Evolutionary conservation across 2,113 vertebrate genomes (phyloP).

Genomic region (Hippocampus mohnikei): DNA sequence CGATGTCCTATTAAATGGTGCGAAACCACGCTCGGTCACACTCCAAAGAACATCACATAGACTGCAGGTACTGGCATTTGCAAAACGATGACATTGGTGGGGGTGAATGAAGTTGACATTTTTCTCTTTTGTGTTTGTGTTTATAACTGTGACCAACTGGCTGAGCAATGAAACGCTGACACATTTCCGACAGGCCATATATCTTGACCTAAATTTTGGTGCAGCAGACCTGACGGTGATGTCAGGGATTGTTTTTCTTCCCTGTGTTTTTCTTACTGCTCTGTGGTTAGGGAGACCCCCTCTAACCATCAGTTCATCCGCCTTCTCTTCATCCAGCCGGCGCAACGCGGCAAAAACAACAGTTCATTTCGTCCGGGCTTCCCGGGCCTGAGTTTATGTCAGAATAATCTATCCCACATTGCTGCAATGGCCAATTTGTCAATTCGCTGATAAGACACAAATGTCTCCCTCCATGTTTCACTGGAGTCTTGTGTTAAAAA

Average conservation of each 20-base stretch:
- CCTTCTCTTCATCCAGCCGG: slow-evolving; percentile 49
- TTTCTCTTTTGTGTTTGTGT: slow-evolving; percentile 2
- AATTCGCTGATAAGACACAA: slow-evolving; percentile 55
- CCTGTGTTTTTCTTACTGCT: slow-evolving; percentile 63
- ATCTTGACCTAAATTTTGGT: slow-evolving; percentile 54
- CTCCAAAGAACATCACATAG: slow-evolving; percentile 25
- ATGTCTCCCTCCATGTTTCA: slow-evolving; percentile 49
- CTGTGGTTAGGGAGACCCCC: slow-evolving; percentile 58
- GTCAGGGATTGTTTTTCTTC: slow-evolving; percentile 64
- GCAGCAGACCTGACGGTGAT: slow-evolving; percentile 50
- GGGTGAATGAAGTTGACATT: not conserved
- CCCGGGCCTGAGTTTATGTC: slow-evolving; percentile 28
- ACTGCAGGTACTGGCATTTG: slow-evolving; percentile 10
- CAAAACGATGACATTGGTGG: not conserved
- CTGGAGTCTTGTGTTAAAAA: slow-evolving; percentile 10
- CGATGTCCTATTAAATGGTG: slow-evolving; percentile 60
- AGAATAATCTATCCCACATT: slow-evolving; percentile 55
- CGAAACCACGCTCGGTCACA: slow-evolving; percentile 53
- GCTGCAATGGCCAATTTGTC: slow-evolving; percentile 62
- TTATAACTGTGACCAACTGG: slow-evolving; percentile 16
- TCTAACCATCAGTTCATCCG: slow-evolving; percentile 40
- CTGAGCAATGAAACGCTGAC: slow-evolving; percentile 25
- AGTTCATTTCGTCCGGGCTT: slow-evolving; percentile 54
- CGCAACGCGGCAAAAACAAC: slow-evolving; percentile 49
- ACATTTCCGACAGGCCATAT: slow-evolving; percentile 30